Conservation (phyloP, 2,888 invertebrate genomes). For the Mimachlamys varia region DNA sequence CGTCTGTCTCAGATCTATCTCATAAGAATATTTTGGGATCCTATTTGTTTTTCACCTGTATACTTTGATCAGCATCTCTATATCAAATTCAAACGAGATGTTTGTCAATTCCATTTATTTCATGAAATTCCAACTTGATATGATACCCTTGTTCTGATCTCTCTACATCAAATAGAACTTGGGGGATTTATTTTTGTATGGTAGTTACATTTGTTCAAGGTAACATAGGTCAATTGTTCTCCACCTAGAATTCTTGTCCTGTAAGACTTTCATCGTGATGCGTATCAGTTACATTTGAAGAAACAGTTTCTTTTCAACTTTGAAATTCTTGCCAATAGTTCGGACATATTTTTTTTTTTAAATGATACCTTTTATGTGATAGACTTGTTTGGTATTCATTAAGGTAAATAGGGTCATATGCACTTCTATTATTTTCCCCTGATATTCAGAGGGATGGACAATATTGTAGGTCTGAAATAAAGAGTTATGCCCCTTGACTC, state of each 20-base stretch:
- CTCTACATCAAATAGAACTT: too few species aligned
- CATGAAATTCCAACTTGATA: background rate
- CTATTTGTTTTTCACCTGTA: background rate
- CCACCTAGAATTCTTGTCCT: background rate
- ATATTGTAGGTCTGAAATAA: background rate
- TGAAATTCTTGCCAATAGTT: background rate
- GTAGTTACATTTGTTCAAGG: conserved; percentile 6
- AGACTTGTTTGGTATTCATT: background rate
- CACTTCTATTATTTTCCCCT: background rate
- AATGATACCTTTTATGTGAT: background rate
- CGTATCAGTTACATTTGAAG: background rate
- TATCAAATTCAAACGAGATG: background rate
- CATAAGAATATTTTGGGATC: too few species aligned
- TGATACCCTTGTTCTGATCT: background rate
- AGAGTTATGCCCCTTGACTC: conserved; percentile 57
- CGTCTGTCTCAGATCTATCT: too few species aligned
- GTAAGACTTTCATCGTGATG: background rate
- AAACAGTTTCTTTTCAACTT: background rate
- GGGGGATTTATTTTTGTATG: background rate
- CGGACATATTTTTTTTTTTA: background rate
- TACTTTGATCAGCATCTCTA: background rate
- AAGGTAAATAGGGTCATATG: background rate
- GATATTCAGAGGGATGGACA: background rate
- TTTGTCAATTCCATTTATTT: background rate
- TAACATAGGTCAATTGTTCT: background rate